Evolutionary conservation across 2,888 invertebrate species (phyloP), one percentile per base, ranked within the genome.

Genomic region (Galeopsomyia nigrocyanea): DNA sequence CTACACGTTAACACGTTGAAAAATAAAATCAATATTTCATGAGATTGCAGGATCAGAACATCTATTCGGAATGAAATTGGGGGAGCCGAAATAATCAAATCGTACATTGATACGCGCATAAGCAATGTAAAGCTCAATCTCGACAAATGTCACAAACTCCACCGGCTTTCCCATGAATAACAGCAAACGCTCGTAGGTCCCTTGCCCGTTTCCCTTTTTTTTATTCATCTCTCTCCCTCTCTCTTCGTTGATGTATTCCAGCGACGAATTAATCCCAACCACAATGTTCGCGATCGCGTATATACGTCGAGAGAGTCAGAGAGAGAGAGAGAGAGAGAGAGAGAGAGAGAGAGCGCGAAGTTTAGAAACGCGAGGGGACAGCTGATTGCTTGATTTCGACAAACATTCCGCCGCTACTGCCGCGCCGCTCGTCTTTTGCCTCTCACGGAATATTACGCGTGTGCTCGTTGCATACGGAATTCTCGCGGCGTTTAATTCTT

Each of bases 361-460:
- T 39, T 39, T 39, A 39, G 39, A 39, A 39, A 39, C 39, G 39
- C 39, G 50, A 31, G 26, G 56, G 68, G 68, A 63, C 68, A 69
- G 78, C 78, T 81, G 83, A 83, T 83, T 83, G 81, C 82, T 81
- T 83, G 82, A 83, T 83, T 82, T 83, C 82, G 80, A 80, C 83
- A 81, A 83, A 83, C 81, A 81, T 80, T 79, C 77, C 62, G 19
- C 6, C 75, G 78, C 74, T 73, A 74, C 74, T 60, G 69, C 74
- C 61, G 65, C 65, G 57, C 69, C 65, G 55, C 65, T 65, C 26
- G 22, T 46, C 39, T 58, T 39, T 58, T 58, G 9, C 58, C 17
- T n/a, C 13, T 58, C 14, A 21, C 21, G 3, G 55, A 55, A 19
- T n/a, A 31, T 57, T 31, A 31, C 31, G 7, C 17, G n/a, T 31